These are phyloP conservation scores for Sebastes trivittatus DNA, from an alignment of 2,797 vertebrate species.

Conservation along the genomic window DNA sequence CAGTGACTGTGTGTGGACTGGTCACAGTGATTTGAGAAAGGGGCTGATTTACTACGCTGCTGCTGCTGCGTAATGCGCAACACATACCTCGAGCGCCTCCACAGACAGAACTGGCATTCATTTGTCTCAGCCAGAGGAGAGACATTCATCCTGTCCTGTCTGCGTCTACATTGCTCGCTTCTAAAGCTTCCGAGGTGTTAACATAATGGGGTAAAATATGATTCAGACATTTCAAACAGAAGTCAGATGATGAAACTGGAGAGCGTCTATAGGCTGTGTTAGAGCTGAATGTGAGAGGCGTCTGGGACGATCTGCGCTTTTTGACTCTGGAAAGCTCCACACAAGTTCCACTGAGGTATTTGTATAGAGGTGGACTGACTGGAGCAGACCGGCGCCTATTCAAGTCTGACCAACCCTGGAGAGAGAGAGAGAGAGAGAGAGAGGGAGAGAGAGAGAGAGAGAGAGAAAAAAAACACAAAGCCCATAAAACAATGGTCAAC, in stretches of 20 bases:
- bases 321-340: slow-evolving; percentile 69
- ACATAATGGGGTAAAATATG: slow-evolving; percentile 81
- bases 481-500: slow-evolving; percentile 80
- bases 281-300: slow-evolving; percentile 43
- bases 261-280: slow-evolving; percentile 20
- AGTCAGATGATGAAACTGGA: slow-evolving; percentile 72
- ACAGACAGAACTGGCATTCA: slow-evolving; percentile 75
- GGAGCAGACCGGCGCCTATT: slow-evolving; percentile 81
- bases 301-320: slow-evolving; percentile 65
- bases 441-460: no score
- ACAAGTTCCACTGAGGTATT: slow-evolving; percentile 81
- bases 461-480: slow-evolving; percentile 54
- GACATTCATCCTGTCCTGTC: slow-evolving; percentile 32
- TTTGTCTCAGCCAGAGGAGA: slow-evolving; percentile 62
- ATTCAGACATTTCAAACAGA: slow-evolving; percentile 81
- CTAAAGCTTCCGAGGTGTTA: slow-evolving; percentile 70
- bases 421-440: slow-evolving; percentile 15
- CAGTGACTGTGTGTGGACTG: slow-evolving; percentile 53
- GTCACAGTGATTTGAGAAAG: slow-evolving; percentile 71
- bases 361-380: slow-evolving; percentile 78
- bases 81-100: slow-evolving; percentile 69
- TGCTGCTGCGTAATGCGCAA: slow-evolving; percentile 67
- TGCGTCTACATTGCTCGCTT: slow-evolving; percentile 33
- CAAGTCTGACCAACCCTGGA: slow-evolving; percentile 77
- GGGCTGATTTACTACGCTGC: slow-evolving; percentile 74